Evolutionary conservation across 1,140 invertebrate species (phyloP).

Genomic region (Heterodera carotae): DNA sequence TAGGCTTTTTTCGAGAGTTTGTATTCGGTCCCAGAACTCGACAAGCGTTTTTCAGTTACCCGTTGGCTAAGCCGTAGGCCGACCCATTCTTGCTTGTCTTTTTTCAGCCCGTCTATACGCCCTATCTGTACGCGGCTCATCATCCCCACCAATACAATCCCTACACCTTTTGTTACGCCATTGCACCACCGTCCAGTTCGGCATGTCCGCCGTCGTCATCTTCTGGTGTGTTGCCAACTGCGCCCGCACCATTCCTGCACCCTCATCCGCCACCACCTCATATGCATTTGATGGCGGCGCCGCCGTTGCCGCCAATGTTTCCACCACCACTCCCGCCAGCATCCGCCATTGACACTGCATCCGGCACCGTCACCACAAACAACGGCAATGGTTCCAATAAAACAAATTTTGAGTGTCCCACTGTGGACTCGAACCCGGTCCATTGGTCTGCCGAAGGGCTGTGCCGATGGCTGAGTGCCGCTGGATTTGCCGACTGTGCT

Average conservation of each 20-base stretch:
- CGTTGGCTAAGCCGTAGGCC: too few relatives aligned
- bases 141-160: not conserved
- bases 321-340: not conserved
- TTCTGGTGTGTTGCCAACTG: not conserved
- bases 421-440: not conserved
- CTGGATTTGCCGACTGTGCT: not conserved
- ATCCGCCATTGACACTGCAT: not conserved
- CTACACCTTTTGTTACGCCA: not conserved
- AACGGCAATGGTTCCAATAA: not conserved
- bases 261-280: not conserved
- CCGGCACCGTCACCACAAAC: not conserved
- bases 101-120: not conserved
- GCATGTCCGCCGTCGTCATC: not conserved
- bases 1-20: too few relatives aligned
- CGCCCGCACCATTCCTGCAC: not conserved
- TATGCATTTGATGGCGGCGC: not conserved
- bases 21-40: too few relatives aligned
- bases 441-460: not conserved
- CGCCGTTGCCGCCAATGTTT: not conserved
- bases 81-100: too few relatives aligned
- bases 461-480: not conserved
- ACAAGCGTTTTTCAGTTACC: too few relatives aligned
- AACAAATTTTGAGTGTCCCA: not conserved
- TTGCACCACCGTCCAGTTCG: not conserved
- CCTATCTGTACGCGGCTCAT: not conserved